Percentiles rank a stretch among this genome's conserved stretches.
Evolutionary conservation across 2,888 invertebrate species (phyloP).

Genomic region (Drosophila koepferae): DNA sequence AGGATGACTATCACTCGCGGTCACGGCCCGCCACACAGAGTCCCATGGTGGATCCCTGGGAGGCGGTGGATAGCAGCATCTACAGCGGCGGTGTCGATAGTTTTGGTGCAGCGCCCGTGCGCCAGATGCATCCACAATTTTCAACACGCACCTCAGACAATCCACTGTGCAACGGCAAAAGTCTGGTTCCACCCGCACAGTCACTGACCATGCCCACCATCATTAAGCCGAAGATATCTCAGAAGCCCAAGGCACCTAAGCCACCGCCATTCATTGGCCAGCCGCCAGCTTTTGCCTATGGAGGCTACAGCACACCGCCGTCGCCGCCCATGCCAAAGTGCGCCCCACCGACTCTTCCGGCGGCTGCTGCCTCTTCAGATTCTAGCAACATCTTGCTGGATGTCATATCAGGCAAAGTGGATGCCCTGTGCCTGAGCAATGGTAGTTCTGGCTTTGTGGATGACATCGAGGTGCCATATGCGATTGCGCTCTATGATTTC

Average conservation of each 20-base stretch:
- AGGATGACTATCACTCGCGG: slow-evolving; percentile 89
- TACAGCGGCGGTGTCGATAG: slow-evolving; percentile 51
- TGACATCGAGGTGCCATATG: slow-evolving; percentile 87
- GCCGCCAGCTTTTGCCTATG: slow-evolving; percentile 34
- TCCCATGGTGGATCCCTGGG: slow-evolving; percentile 84
- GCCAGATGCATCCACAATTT: slow-evolving; percentile 70
- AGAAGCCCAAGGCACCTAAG: slow-evolving; percentile 82
- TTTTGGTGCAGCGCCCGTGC: slow-evolving; percentile 84
- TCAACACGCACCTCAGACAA: slow-evolving; percentile 85
- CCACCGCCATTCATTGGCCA: slow-evolving; percentile 75
- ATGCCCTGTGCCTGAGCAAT: slow-evolving; percentile 77
- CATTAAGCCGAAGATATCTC: slow-evolving; percentile 87
- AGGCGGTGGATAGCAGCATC: slow-evolving; percentile 75
- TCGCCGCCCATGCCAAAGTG: slow-evolving; percentile 93
- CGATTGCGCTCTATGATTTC: slow-evolving; percentile 92
- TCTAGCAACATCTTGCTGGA: slow-evolving; percentile 80
- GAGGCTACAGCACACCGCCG: slow-evolving; percentile 79
- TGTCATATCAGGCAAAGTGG: slow-evolving; percentile 82
- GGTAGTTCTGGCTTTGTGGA: slow-evolving; percentile 60
- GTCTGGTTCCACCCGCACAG: slow-evolving; percentile 85
- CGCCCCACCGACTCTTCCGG: slow-evolving; percentile 90
- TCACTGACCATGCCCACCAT: slow-evolving; percentile 89
- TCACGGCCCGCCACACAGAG: slow-evolving; percentile 86
- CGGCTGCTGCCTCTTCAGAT: slow-evolving; percentile 77
- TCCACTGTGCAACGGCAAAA: slow-evolving; percentile 86